These are phyloP conservation scores for Ceratitis capitata DNA, from an alignment of 1,140 invertebrate genomes.

Conservation along the genomic window DNA sequence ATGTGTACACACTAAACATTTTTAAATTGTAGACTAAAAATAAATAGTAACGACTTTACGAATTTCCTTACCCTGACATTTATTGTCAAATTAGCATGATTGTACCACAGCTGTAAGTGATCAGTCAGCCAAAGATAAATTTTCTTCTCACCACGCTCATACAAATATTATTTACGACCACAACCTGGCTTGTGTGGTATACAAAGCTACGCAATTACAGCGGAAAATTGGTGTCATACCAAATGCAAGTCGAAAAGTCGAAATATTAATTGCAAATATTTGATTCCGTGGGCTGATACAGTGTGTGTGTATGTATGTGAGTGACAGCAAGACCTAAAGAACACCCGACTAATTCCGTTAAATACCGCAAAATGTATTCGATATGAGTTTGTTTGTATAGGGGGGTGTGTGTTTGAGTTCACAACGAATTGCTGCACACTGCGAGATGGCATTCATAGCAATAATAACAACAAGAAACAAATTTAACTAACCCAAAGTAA, in stretches of 20 bases:
- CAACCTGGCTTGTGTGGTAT: background rate
- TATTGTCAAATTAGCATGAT: background rate
- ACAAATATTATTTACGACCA: background rate
- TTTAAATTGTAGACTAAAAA: too few species aligned
- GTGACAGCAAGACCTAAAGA: background rate
- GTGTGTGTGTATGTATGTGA: background rate
- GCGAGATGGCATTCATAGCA: background rate
- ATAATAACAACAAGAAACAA: background rate
- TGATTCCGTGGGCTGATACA: background rate
- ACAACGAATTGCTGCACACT: background rate
- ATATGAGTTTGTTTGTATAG: background rate
- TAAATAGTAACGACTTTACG: too few species aligned
- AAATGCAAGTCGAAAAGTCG: background rate
- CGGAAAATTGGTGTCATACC: background rate
- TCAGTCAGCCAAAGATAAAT: background rate
- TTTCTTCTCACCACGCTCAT: background rate
- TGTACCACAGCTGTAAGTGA: conserved; percentile 2
- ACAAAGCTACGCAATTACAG: too few species aligned
- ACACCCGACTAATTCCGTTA: background rate
- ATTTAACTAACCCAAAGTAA: conserved; percentile 26
- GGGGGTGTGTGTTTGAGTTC: background rate
- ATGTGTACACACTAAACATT: too few species aligned
- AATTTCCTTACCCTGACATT: too few species aligned
- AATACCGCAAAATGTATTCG: background rate
- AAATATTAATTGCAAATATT: background rate